A percentile compares a stretch with the other conserved stretches of the same genome.
phyloP scores from a whole-genome alignment of 2,888 invertebrate species.

The Stegana nigrithorax region DNA sequence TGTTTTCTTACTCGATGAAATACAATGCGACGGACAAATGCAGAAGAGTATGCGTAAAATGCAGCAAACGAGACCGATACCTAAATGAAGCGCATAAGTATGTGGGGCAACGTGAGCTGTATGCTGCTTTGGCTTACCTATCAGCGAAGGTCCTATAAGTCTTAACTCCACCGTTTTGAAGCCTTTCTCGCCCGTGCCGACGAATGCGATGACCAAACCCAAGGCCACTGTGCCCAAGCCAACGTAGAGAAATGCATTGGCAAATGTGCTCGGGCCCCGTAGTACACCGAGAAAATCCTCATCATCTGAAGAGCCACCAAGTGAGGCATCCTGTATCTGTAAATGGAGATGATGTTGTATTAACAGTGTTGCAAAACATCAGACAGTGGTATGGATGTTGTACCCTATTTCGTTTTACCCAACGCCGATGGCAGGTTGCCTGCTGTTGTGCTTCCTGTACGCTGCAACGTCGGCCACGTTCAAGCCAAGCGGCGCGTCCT shows the following conservation, averaged over 20 bases:
- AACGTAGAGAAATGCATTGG: constrained; percentile 85
- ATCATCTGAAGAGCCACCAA: constrained; percentile 82
- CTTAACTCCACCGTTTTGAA: constrained; percentile 88
- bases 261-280: constrained; percentile 82
- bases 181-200: constrained; percentile 90
- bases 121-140: constrained; percentile 67
- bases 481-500: constrained; percentile 87
- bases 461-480: constrained; percentile 74
- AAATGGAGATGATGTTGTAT: constrained; percentile 1
- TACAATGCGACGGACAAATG: constrained; percentile 83
- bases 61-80: constrained; percentile 84
- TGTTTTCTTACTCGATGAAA: constrained; percentile 75
- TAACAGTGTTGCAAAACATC: constrained; percentile 7
- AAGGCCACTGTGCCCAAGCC: constrained; percentile 86
- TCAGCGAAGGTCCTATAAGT: constrained; percentile 86
- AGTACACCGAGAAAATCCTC: constrained; percentile 77
- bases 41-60: constrained; percentile 86
- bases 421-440: constrained; percentile 77
- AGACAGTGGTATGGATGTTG: too few species aligned
- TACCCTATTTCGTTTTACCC: constrained; percentile 91
- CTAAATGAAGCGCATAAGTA: constrained; percentile 53
- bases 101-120: neutral
- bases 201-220: constrained; percentile 88
- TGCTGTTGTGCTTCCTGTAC: constrained; percentile 77
- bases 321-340: constrained; percentile 86